Base-by-base conservation (phyloP, 2,797 vertebrate species). In the Fratercula arctica region DNA sequence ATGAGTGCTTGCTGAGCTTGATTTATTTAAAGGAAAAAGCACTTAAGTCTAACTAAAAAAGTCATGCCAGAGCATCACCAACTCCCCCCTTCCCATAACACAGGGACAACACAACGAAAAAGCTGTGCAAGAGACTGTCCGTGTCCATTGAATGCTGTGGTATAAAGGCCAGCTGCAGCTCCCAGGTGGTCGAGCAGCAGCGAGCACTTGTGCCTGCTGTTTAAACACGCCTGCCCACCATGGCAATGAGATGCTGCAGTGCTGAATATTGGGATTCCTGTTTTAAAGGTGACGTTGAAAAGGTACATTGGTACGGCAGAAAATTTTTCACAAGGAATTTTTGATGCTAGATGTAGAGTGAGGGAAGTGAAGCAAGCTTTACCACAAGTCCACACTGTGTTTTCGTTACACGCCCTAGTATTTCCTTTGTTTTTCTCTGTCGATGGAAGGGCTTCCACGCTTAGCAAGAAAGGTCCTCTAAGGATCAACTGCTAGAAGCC, bases 141-240 rank as follows among this genome's bases (percentile, higher is more conserved):
- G 23, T 15, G 19, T 37, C 77, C 41, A 61, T 51, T 51, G 57
- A 74, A 5, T 0, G 0, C 57, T 48, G 80, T 2, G 0, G 43
- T 35, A 51, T 6, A 80, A 45, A 51, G 33, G 35, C 39, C 43
- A 56, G 2, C 5, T 24, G 25, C 45, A 87, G 13, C 25, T 51
- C 26, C 19, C 50, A 78, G 48, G 41, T 57, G 37, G 24, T 4
- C 64, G 50, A 91, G 48, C 43, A 81, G 66, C 73, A 64, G 5
- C 0, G 37, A 81, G 57, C 16, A 14, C 25, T 75, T 33, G 9
- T 18, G 16, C 46, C 33, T 77, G 28, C 25, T 10, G 9, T 53
- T 69, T 54, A 67, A 91, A 70, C 61, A 54, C 5, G 41, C 14
- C 45, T 39, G 59, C 60, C 56, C 56, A 33, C 20, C 7, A 4